Evolutionary conservation across 2,797 vertebrate species (phyloP).

Genomic region (Cynopterus sphinx): DNA sequence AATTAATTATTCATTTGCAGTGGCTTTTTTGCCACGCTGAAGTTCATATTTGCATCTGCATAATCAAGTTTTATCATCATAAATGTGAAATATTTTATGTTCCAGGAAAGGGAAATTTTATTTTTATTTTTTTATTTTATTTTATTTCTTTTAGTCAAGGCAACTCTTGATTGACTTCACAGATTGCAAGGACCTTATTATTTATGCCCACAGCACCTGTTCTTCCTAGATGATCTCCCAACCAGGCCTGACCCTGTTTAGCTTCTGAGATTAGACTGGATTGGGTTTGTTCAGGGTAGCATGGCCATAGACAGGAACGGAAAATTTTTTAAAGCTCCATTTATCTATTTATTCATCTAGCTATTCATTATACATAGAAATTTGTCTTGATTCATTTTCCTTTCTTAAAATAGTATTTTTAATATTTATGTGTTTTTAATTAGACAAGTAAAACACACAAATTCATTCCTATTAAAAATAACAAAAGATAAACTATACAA

Average conservation of each 20-base stretch:
- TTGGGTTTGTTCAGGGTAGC: too few relatives aligned
- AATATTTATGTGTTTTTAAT: not conserved
- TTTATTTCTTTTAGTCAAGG: too few relatives aligned
- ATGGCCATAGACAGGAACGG: too few relatives aligned
- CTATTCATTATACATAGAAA: not conserved
- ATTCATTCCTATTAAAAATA: not conserved
- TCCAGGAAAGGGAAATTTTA: not conserved
- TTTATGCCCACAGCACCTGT: too few relatives aligned
- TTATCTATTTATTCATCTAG: not conserved
- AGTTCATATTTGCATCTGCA: not conserved
- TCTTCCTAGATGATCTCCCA: too few relatives aligned
- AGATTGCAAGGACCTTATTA: too few relatives aligned
- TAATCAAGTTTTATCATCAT: conserved; percentile 24
- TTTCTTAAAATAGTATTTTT: not conserved
- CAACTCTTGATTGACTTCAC: too few relatives aligned
- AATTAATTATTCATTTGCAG: conserved; percentile 39
- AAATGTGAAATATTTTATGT: conserved; percentile 14
- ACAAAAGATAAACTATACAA: not conserved
- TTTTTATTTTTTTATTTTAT: too few relatives aligned
- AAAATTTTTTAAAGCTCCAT: not conserved
- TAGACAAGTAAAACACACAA: not conserved
- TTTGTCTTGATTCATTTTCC: not conserved
- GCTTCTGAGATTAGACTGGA: too few relatives aligned
- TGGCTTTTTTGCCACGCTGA: not conserved
- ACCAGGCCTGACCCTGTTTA: too few relatives aligned